A percentile compares a stretch with the other conserved stretches of the same genome.
These are phyloP conservation scores for Arenaria interpres DNA, from an alignment of 2,113 vertebrate genomes.

Conservation along the genomic window DNA sequence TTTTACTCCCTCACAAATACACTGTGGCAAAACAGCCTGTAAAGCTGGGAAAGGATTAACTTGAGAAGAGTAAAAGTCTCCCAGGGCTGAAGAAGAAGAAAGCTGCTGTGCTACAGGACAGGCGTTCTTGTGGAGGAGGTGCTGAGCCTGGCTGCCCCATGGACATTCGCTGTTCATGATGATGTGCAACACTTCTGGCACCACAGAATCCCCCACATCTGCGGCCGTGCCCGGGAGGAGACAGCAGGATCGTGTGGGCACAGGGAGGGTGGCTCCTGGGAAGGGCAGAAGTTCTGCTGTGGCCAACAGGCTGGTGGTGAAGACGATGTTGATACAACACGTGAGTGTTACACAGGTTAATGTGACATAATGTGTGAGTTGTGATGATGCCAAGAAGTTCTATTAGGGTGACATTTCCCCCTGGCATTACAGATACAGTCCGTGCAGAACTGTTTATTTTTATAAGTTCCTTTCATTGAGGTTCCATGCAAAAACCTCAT, in stretches of 20 bases:
- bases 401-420: not conserved
- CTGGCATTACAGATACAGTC: not conserved
- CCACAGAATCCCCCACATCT: not conserved
- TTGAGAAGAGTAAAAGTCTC: not conserved
- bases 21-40: not conserved
- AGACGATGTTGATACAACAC: accelerated
- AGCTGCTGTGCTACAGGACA: not conserved
- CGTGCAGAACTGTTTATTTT: not conserved
- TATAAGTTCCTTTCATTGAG: not conserved
- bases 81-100: not conserved
- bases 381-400: not conserved
- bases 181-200: not conserved
- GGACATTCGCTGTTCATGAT: not conserved
- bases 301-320: not conserved
- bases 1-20: not conserved
- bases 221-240: not conserved
- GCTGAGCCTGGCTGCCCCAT: accelerated
- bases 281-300: not conserved
- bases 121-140: accelerated
- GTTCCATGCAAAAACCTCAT: not conserved
- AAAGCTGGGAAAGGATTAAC: not conserved
- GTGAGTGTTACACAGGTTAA: accelerated
- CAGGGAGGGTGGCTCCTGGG: not conserved
- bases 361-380: accelerated
- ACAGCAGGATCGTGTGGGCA: accelerated